Conservation (phyloP, 2,888 invertebrate genomes). For the Luffia ferchaultella region DNA sequence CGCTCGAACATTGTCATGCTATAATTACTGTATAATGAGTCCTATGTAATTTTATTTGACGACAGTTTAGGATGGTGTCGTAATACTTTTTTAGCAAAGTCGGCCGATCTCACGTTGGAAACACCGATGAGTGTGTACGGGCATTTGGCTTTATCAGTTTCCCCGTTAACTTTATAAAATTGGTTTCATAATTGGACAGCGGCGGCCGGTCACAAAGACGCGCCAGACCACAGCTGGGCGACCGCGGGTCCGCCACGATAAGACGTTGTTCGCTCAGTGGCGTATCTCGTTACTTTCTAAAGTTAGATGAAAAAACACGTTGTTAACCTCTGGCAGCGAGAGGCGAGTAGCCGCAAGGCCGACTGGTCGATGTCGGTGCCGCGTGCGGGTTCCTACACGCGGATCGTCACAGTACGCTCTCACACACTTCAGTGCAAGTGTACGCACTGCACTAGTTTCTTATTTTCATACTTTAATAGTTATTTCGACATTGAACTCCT, state of each 20-base stretch:
- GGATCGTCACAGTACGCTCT: background rate
- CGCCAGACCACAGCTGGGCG: background rate
- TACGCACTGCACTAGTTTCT: background rate
- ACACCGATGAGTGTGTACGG: background rate
- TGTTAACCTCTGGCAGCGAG: constrained; percentile 61
- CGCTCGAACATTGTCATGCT: background rate
- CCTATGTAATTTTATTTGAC: background rate
- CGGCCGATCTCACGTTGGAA: background rate
- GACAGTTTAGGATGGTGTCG: background rate
- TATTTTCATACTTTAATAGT: background rate
- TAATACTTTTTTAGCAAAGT: background rate
- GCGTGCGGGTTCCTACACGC: constrained; percentile 13
- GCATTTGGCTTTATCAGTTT: background rate
- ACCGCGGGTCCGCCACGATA: background rate
- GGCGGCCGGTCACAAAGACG: background rate
- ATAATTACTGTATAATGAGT: background rate
- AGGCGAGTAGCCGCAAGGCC: constrained; percentile 50
- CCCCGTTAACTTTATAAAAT: too few species aligned
- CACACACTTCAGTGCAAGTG: background rate
- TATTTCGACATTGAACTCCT: background rate
- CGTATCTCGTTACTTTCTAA: constrained; percentile 57
- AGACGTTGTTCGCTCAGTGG: background rate
- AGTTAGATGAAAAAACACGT: constrained; percentile 57
- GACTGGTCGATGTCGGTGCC: constrained; percentile 28
- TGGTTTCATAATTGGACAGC: background rate